Conservation (phyloP, 2,113 vertebrate genomes). For the Microtus montanus region DNA sequence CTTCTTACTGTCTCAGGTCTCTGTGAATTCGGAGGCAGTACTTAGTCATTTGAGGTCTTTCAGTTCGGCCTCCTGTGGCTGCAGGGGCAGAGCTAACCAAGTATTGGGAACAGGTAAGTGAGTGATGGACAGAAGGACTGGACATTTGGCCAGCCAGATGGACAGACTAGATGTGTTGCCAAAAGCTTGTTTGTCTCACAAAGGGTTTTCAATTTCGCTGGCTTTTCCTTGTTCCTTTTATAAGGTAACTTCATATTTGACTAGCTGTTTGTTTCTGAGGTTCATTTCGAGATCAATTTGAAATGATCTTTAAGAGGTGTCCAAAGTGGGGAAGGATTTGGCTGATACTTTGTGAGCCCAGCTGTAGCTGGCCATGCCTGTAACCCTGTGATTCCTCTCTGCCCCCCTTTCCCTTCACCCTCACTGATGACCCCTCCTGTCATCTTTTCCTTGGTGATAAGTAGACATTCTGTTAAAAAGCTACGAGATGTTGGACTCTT, state of each 20-base stretch:
- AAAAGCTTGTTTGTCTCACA: conserved; percentile 20
- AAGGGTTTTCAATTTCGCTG: neutral
- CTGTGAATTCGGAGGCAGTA: neutral
- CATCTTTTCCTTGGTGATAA: conserved; percentile 24
- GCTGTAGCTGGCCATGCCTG: neutral
- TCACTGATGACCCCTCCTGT: neutral
- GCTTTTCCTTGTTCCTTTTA: conserved; percentile 21
- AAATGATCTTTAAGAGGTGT: conserved; percentile 55
- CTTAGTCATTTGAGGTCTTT: neutral
- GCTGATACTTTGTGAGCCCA: neutral
- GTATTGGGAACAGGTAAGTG: neutral
- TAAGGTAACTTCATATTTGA: conserved; percentile 48
- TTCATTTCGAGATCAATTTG: conserved; percentile 32
- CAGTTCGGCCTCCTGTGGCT: neutral
- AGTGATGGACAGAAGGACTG: neutral
- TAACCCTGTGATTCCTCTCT: neutral
- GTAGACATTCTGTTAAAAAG: neutral
- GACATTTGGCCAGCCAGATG: neutral
- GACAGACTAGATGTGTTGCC: neutral
- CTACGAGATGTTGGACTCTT: neutral
- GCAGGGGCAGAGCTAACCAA: neutral
- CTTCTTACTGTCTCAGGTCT: neutral
- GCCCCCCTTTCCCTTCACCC: neutral
- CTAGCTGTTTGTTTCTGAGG: conserved; percentile 60
- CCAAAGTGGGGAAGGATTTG: neutral